These are phyloP conservation scores for Tenthredo amoena DNA, from an alignment of 2,888 invertebrate genomes.

Conservation along the genomic window DNA sequence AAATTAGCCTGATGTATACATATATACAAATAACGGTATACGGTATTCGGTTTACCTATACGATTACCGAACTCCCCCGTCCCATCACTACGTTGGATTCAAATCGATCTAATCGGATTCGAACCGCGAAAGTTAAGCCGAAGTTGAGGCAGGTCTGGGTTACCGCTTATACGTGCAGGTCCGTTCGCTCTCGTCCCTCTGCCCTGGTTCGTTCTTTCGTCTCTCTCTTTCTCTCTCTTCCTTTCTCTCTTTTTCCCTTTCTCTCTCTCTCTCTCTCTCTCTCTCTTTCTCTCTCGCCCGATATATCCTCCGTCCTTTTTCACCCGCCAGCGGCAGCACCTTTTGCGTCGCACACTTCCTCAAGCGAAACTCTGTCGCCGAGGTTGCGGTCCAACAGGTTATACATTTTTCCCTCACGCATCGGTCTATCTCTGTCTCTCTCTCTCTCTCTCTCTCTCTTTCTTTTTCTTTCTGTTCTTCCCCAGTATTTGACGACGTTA, in stretches of 20 bases:
- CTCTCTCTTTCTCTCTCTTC: constrained; percentile 55
- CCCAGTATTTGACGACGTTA: neutral
- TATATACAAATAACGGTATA: neutral
- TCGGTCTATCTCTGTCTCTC: constrained; percentile 53
- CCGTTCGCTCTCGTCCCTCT: constrained; percentile 56
- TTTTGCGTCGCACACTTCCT: constrained; percentile 57
- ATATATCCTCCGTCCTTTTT: constrained; percentile 57
- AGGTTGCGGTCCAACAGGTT: constrained; percentile 75
- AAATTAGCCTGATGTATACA: neutral
- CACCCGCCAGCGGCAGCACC: constrained; percentile 56
- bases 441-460: neutral
- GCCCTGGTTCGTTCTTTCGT: constrained; percentile 48
- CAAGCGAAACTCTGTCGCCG: constrained; percentile 52
- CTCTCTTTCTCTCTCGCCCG: constrained; percentile 38
- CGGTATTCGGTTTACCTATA: neutral
- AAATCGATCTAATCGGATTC: constrained; percentile 75
- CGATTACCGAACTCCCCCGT: neutral
- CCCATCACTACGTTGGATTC: constrained; percentile 49
- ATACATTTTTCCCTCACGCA: constrained; percentile 71
- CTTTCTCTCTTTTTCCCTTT: constrained; percentile 57
- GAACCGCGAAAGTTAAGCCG: constrained; percentile 74
- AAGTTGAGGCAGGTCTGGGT: constrained; percentile 76
- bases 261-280: constrained; percentile 48
- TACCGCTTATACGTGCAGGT: constrained; percentile 61
- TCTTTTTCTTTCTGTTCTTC: no score